These are phyloP conservation scores for Anas bernieri DNA, from an alignment of 2,797 vertebrate genomes.

Conservation along the genomic window DNA sequence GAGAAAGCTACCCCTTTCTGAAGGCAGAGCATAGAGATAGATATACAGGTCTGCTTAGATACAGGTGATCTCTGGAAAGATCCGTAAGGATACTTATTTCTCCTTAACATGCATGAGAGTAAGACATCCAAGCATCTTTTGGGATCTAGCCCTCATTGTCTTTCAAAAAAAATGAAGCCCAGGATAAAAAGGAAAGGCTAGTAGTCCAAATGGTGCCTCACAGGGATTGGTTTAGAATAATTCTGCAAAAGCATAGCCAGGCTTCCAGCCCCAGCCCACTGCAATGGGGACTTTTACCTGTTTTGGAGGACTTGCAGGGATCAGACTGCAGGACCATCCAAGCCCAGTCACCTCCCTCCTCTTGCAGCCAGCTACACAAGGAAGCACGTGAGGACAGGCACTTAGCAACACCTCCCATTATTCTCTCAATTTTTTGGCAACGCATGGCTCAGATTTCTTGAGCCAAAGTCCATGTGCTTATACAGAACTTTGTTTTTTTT, in stretches of 20 bases:
- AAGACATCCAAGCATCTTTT: background rate
- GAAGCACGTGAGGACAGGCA: background rate
- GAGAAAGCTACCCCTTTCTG: background rate
- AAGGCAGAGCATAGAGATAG: background rate
- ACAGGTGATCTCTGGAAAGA: fast-evolving
- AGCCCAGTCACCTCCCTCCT: background rate
- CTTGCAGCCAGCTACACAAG: background rate
- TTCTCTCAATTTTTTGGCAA: background rate
- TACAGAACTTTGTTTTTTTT: background rate
- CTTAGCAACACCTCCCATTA: background rate
- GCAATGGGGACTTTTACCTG: background rate
- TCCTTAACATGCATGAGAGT: background rate
- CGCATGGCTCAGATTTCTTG: background rate
- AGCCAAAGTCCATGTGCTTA: background rate
- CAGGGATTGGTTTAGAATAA: background rate
- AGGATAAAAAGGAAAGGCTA: background rate
- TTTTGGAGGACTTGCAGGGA: background rate
- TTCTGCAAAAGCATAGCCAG: background rate
- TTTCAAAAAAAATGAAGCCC: background rate
- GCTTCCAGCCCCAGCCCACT: background rate
- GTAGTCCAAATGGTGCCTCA: background rate
- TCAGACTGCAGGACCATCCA: background rate
- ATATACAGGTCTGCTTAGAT: background rate
- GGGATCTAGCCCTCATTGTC: background rate
- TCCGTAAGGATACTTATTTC: background rate